A percentile compares a stretch with the other conserved stretches of the same genome.
phyloP scores from a whole-genome alignment of 2,797 vertebrate species.

The Mormyrus hasselquistii region DNA sequence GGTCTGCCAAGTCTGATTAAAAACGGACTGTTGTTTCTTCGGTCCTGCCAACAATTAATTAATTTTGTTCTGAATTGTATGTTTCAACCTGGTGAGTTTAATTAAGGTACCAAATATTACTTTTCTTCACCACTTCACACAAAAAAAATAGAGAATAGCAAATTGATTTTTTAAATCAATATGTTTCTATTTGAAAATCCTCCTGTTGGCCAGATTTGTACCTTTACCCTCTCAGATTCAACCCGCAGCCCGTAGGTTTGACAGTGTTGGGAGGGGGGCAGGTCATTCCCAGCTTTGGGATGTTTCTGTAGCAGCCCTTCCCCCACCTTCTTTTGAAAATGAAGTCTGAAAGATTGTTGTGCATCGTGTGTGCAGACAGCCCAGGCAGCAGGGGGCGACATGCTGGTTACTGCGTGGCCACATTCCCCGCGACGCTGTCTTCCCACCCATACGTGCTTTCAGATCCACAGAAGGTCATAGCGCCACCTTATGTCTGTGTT shows the following conservation, averaged over 20 bases:
- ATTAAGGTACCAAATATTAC: not conserved
- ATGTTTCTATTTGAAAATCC: not conserved
- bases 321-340: not conserved
- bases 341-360: not conserved
- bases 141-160: not conserved
- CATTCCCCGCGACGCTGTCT: not conserved
- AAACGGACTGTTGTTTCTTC: not conserved
- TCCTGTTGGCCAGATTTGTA: not conserved
- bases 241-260: not conserved
- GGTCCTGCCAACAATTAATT: not conserved
- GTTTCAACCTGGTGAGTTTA: not conserved
- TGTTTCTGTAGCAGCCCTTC: not conserved
- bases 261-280: not conserved
- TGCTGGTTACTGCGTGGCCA: not conserved
- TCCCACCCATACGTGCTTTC: not conserved
- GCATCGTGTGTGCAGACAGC: not conserved
- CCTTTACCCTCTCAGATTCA: not conserved
- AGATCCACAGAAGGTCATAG: not conserved
- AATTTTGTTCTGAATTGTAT: not conserved
- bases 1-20: not conserved
- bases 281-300: not conserved
- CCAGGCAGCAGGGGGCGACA: not conserved
- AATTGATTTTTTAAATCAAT: not conserved
- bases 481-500: not conserved
- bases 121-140: not conserved